Percentiles rank a stretch among this genome's conserved stretches.
These are phyloP conservation scores for Elaphurus davidianus DNA, from an alignment of 2,113 vertebrate genomes.

Conservation along the genomic window DNA sequence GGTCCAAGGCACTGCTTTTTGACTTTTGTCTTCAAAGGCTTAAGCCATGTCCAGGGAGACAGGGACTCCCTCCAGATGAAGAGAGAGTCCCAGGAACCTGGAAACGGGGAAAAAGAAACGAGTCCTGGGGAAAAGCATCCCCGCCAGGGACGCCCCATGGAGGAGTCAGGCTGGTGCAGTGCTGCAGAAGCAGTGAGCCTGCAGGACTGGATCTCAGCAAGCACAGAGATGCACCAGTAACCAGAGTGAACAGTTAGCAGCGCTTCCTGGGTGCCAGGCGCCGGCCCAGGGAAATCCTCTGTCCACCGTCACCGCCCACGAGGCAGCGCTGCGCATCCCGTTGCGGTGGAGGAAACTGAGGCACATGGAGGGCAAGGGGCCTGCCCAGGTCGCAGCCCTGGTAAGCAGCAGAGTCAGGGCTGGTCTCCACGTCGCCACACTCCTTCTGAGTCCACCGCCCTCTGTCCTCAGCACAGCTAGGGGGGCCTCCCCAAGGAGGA, in stretches of 20 bases:
- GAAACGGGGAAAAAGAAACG: background rate
- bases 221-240: background rate
- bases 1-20: background rate
- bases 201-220: fast-evolving
- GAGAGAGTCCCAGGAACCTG: background rate
- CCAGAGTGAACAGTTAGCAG: fast-evolving
- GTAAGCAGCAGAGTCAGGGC: background rate
- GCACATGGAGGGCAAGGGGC: background rate
- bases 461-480: no score
- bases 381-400: background rate
- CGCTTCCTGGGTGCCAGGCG: background rate
- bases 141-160: background rate
- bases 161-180: background rate
- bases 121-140: background rate
- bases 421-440: background rate
- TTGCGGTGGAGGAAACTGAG: background rate
- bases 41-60: background rate
- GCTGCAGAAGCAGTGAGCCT: fast-evolving
- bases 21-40: background rate
- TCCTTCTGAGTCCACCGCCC: background rate
- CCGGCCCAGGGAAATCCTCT: fast-evolving
- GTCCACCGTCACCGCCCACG: fast-evolving
- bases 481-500: background rate
- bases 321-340: fast-evolving
- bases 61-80: background rate